Evolutionary conservation across 2,797 vertebrate species (phyloP).

Genomic region (Acanthis flammea): DNA sequence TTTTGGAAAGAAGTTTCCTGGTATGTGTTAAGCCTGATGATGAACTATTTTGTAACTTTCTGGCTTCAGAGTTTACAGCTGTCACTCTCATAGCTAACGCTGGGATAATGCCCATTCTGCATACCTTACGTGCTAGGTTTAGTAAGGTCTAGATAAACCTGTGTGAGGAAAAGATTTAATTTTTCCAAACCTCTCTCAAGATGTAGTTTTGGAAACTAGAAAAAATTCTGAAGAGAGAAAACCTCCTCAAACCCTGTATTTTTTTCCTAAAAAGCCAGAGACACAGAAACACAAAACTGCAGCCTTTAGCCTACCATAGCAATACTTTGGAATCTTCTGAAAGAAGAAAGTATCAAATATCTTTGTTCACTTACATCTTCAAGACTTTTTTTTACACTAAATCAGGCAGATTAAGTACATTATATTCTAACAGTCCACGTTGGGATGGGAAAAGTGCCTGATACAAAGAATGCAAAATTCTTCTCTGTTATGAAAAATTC

Average conservation of each 20-base stretch:
- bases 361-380: not conserved
- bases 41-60: not conserved
- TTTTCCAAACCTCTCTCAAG: not conserved
- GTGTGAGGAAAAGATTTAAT: not conserved
- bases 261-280: not conserved
- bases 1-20: not conserved
- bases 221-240: not conserved
- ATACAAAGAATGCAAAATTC: not conserved
- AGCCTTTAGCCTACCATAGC: not conserved
- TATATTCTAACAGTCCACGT: not conserved
- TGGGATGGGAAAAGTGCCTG: not conserved
- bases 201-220: not conserved
- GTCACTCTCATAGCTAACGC: not conserved
- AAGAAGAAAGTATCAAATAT: not conserved
- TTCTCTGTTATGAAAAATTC: not conserved
- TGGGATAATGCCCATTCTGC: not conserved
- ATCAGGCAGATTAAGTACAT: not conserved
- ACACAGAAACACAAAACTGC: not conserved
- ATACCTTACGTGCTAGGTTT: not conserved
- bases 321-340: not conserved
- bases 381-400: not conserved
- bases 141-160: not conserved
- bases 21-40: not conserved
- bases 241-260: not conserved
- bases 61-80: not conserved